Percentiles rank a stretch among this genome's conserved stretches.
Conservation (phyloP, 2,888 invertebrate genomes). For the Orchesella flavescens region DNA sequence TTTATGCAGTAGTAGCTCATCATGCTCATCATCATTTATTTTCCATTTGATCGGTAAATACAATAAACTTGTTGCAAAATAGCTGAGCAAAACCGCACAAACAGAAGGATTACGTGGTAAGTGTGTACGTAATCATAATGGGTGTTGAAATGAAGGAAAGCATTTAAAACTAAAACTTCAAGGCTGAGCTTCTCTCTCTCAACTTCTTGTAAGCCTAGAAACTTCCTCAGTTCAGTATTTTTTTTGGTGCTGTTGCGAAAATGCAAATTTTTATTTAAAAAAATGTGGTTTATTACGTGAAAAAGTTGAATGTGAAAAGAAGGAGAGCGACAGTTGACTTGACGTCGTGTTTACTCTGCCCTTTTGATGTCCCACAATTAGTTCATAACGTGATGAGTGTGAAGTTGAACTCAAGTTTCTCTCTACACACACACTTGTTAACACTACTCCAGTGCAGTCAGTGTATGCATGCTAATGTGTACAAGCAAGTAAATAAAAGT, state of each 20-base stretch:
- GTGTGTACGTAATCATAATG: not conserved
- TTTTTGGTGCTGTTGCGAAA: not conserved
- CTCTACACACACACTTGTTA: not conserved
- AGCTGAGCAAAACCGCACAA: conserved; percentile 4
- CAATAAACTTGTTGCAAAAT: conserved; percentile 43
- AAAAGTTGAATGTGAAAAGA: too few species aligned
- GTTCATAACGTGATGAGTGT: conserved; percentile 20
- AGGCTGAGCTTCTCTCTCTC: too few species aligned
- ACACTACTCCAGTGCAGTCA: not conserved
- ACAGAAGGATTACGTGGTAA: conserved; percentile 11
- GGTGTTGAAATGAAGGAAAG: conserved; percentile 56
- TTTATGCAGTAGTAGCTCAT: too few species aligned
- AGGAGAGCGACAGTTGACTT: too few species aligned
- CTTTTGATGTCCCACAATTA: conserved; percentile 57
- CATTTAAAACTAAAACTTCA: conserved; percentile 3
- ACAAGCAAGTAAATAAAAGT: not conserved
- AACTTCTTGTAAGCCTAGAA: not conserved
- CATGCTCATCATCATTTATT: too few species aligned
- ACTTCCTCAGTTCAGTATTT: conserved; percentile 44
- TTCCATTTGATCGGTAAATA: not conserved
- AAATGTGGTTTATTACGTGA: not conserved
- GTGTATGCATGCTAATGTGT: too few species aligned
- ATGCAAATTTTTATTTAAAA: conserved; percentile 2
- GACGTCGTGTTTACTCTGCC: conserved; percentile 33
- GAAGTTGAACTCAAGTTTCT: not conserved